These are phyloP conservation scores for Cabera pusaria DNA, from an alignment of 2,888 invertebrate genomes.

Conservation along the genomic window DNA sequence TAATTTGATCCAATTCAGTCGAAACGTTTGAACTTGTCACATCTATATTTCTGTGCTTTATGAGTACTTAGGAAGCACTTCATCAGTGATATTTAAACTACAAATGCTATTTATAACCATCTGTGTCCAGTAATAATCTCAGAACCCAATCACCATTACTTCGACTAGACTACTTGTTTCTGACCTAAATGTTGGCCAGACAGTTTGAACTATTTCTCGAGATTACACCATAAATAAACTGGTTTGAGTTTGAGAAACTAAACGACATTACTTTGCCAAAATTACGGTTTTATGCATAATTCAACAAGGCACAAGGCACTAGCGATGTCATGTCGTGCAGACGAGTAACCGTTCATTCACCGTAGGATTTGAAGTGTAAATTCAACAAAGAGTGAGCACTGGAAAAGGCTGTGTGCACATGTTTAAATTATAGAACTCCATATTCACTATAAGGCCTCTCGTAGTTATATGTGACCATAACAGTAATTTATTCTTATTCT, in stretches of 20 bases:
- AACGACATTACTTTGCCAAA: constrained; percentile 18
- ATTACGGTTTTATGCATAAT: constrained; percentile 23
- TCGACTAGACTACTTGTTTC: constrained; percentile 10
- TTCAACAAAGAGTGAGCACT: constrained; percentile 13
- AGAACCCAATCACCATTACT: constrained; percentile 9
- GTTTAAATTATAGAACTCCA: no score
- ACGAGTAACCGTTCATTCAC: constrained; percentile 24
- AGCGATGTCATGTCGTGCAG: constrained; percentile 21
- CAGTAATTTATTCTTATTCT: no score
- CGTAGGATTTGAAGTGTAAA: constrained; percentile 17
- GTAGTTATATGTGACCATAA: no score
- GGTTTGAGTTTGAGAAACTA: constrained; percentile 11
- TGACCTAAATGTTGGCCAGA: constrained; percentile 9
- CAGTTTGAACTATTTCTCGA: constrained; percentile 12
- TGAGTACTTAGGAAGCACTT: no score
- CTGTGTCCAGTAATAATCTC: background rate
- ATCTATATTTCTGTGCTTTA: no score
- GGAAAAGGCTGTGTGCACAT: constrained; percentile 6
- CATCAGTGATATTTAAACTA: no score
- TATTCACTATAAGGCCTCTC: no score
- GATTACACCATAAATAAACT: constrained; percentile 3
- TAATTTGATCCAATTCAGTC: no score
- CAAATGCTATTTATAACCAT: no score
- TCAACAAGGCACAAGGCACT: constrained; percentile 19
- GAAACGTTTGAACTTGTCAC: no score